A percentile compares a stretch with the other conserved stretches of the same genome.
These are phyloP conservation scores for Cyprinodon brontotheroides DNA, from an alignment of 2,113 vertebrate genomes.

Conservation along the genomic window DNA sequence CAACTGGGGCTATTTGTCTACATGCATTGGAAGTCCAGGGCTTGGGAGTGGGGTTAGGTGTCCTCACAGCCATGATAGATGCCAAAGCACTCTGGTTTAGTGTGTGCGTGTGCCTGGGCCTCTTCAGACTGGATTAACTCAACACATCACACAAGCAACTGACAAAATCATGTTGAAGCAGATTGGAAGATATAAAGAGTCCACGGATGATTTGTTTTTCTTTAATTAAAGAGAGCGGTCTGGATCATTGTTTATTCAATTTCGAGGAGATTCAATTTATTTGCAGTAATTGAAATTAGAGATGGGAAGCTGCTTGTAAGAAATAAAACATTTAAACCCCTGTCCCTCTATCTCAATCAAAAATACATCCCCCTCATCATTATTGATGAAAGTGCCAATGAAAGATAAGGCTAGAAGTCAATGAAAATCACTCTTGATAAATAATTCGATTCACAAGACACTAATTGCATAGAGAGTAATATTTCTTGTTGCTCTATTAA, in stretches of 20 bases:
- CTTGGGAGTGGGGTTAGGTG: constrained; percentile 54
- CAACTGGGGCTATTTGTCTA: constrained; percentile 66
- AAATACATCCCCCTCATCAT: constrained; percentile 49
- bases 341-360: constrained; percentile 44
- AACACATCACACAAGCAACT: constrained; percentile 28
- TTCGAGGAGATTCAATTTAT: constrained; percentile 45
- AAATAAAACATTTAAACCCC: constrained; percentile 44
- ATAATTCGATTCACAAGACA: constrained; percentile 47
- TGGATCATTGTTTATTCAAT: constrained; percentile 50
- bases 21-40: constrained; percentile 70
- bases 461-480: constrained; percentile 48
- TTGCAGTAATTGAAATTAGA: constrained; percentile 42
- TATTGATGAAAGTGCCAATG: constrained; percentile 49
- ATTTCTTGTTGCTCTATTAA: constrained; percentile 24
- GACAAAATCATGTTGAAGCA: constrained; percentile 9
- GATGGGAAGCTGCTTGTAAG: constrained; percentile 27
- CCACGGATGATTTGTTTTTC: not conserved
- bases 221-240: constrained; percentile 36
- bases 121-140: constrained; percentile 38
- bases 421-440: constrained; percentile 32
- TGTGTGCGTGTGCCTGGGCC: not conserved
- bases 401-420: constrained; percentile 38
- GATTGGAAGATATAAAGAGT: constrained; percentile 6
- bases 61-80: constrained; percentile 48
- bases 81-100: constrained; percentile 47